These are phyloP conservation scores for Agriopis marginaria DNA, from an alignment of 2,888 invertebrate species.

Conservation along the genomic window DNA sequence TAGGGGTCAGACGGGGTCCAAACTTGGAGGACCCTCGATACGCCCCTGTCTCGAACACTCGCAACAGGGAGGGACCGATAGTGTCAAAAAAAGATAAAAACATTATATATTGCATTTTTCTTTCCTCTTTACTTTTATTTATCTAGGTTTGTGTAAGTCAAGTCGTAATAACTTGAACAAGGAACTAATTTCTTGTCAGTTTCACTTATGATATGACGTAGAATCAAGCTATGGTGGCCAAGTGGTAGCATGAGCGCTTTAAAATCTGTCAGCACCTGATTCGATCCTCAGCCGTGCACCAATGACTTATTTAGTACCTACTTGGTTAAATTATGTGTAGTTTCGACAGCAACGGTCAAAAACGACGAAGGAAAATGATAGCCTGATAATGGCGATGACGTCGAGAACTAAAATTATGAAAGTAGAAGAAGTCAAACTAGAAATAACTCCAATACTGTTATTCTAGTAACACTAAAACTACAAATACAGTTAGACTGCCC, in stretches of 20 bases:
- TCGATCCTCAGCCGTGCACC: too few relatives aligned
- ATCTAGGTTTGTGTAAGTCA: conserved; percentile 19
- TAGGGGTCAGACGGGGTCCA: conserved; percentile 70
- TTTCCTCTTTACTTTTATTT: conserved; percentile 28
- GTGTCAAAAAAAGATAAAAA: conserved; percentile 87
- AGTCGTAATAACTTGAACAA: not conserved
- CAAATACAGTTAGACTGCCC: too few relatives aligned
- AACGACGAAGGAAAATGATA: too few relatives aligned
- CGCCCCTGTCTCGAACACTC: conserved; percentile 80
- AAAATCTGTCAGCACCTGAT: too few relatives aligned
- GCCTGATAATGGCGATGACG: not conserved
- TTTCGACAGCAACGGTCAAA: too few relatives aligned
- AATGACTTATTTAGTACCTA: too few relatives aligned
- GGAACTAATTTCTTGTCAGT: not conserved
- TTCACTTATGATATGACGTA: not conserved
- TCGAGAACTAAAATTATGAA: not conserved
- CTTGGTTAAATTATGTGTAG: too few relatives aligned
- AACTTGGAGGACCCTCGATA: conserved; percentile 77
- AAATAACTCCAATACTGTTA: not conserved
- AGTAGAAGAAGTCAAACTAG: not conserved
- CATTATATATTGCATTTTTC: conserved; percentile 81
- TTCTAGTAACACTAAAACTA: too few relatives aligned
- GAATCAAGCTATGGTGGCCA: too few relatives aligned
- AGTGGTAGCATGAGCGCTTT: too few relatives aligned
- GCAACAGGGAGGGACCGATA: conserved; percentile 78